Base-by-base conservation (phyloP, 2,113 vertebrate species). In the Pterocles gutturalis region DNA sequence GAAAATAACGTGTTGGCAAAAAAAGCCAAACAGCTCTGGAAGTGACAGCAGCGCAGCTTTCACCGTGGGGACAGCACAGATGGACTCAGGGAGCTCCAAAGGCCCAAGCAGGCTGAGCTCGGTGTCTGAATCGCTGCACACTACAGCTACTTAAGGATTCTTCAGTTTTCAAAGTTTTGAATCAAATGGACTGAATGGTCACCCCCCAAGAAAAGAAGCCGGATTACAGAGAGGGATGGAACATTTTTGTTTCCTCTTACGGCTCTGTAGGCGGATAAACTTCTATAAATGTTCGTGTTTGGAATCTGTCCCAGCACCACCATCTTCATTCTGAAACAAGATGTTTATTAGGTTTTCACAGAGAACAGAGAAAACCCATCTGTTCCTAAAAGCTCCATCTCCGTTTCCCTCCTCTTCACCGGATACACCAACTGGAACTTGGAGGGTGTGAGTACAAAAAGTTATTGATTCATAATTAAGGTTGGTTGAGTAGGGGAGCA, bases 271-370 rank as follows among this genome's bases (percentile, higher is more conserved):
- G 97, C 19, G 28, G 45, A 82, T 85, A 96, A 51, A 90, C 90
- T 97, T 90, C 97, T 98, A 28, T 98, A 98, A 92, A 98, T 98
- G 95, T 97, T 98, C 89, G 78, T 98, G 85, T 98, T 95, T 61
- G 97, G 97, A 93, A 98, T 97, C 89, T 98, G 98, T 46, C 98
- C 98, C 94, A 98, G 86, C 75, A 93, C 64, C 58, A 95, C 33
- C 79, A 97, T 93, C 87, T 97, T 96, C 51, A 96, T 93, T 90
- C 98, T 98, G 97, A 94, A 98, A 97, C 51, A 69, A 94, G 83
- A 96, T 24, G 33, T 84, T 92, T 79, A 60, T 90, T 92, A 92
- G 86, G 43, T 90, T 84, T 83, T 48, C 55, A 95, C 31, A 72
- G 61, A 87, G 31, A 71, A 46, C 41, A 49, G 33, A 72, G 46